These are phyloP conservation scores for Plutomurus gul DNA, from an alignment of 1,140 invertebrate genomes.

Conservation along the genomic window DNA sequence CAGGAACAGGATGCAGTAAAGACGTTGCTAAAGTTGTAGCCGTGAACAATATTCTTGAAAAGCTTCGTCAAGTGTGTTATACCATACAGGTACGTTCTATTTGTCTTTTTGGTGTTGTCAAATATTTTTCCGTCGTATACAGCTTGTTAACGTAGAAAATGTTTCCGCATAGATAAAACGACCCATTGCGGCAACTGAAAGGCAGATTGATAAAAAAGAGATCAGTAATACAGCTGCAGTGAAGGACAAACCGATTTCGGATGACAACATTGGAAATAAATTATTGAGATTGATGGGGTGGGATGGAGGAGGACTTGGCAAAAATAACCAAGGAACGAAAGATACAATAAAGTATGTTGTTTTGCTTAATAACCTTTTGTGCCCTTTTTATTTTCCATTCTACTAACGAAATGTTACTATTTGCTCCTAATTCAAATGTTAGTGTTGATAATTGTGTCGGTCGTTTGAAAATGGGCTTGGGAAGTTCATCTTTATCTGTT, in stretches of 20 bases:
- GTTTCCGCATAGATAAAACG: neutral
- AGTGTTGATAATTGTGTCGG: neutral
- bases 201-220: constrained; percentile 8
- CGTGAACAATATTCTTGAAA: constrained; percentile 57
- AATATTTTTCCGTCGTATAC: neutral
- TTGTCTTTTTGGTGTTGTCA: neutral
- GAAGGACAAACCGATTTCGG: constrained; percentile 56
- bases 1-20: constrained; percentile 54
- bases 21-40: constrained; percentile 61
- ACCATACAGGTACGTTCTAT: constrained; percentile 60
- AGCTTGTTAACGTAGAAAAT: neutral
- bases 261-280: constrained; percentile 63
- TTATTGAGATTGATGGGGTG: constrained; percentile 81
- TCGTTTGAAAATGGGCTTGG: neutral
- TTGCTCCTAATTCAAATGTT: neutral
- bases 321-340: constrained; percentile 68
- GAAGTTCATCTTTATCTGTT: neutral
- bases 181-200: neutral
- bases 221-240: constrained; percentile 37
- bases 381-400: no score
- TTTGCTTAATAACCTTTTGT: no score
- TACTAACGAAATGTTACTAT: no score
- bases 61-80: constrained; percentile 61
- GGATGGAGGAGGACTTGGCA: constrained; percentile 75
- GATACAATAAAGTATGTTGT: constrained; percentile 65